A percentile compares a stretch with the other conserved stretches of the same genome.
Conservation (phyloP, 2,797 vertebrate species). For the Prionace glauca region DNA sequence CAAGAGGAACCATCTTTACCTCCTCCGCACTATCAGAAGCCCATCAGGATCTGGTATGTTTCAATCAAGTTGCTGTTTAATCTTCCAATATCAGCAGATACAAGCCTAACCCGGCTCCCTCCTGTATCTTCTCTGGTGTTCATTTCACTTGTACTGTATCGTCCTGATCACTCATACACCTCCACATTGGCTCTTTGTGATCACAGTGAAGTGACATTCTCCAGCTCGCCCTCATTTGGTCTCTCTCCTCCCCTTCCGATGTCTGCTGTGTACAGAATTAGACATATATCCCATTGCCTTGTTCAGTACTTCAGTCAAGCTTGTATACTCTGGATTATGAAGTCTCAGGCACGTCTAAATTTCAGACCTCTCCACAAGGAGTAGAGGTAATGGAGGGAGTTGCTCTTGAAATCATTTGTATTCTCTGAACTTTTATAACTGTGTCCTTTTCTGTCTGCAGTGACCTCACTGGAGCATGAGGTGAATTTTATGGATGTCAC, state of each 20-base stretch:
- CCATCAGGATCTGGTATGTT: too few relatives aligned
- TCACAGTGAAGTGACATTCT: not conserved
- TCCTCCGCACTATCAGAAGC: too few relatives aligned
- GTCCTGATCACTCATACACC: not conserved
- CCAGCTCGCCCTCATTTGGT: not conserved
- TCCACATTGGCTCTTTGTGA: not conserved
- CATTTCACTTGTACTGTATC: not conserved
- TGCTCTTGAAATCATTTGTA: not conserved
- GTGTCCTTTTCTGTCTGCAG: constrained; percentile 54
- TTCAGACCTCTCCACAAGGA: not conserved
- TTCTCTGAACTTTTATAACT: not conserved
- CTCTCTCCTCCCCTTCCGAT: not conserved
- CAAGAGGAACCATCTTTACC: too few relatives aligned
- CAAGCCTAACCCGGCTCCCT: not conserved
- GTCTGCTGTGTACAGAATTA: not conserved
- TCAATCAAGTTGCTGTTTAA: too few relatives aligned
- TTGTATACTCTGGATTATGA: not conserved
- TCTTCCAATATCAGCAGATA: too few relatives aligned
- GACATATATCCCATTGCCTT: not conserved
- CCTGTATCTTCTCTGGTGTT: not conserved
- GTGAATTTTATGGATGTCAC: constrained; percentile 83
- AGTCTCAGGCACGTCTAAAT: not conserved
- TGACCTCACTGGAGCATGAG: constrained; percentile 80
- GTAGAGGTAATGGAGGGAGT: not conserved
- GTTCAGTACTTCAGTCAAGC: not conserved